These are phyloP conservation scores for Pseudomyrmex flavicornis DNA, from an alignment of 1,140 invertebrate species.

Conservation along the genomic window DNA sequence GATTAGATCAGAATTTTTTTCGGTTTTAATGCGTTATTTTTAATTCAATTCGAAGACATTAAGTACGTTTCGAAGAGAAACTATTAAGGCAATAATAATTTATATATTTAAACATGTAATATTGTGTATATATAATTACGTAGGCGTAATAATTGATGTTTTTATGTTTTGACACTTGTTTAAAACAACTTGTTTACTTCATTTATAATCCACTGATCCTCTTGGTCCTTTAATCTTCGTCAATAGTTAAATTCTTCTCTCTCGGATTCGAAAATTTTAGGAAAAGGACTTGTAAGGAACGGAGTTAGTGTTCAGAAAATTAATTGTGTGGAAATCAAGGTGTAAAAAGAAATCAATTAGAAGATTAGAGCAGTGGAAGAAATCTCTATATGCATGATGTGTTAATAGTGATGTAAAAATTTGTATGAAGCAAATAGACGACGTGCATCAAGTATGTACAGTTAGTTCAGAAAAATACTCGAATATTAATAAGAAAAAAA, in stretches of 20 bases:
- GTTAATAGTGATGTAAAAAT: not conserved
- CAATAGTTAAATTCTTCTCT: slow-evolving; percentile 48
- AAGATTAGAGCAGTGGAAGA: not conserved
- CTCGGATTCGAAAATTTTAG: slow-evolving; percentile 34
- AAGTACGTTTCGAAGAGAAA: slow-evolving; percentile 23
- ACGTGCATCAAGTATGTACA: too few species aligned
- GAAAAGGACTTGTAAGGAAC: slow-evolving; percentile 36
- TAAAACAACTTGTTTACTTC: slow-evolving; percentile 41
- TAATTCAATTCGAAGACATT: slow-evolving; percentile 21
- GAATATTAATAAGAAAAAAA: too few species aligned
- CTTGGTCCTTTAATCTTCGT: slow-evolving; percentile 66
- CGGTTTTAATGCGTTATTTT: slow-evolving; percentile 20
- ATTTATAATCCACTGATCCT: slow-evolving; percentile 60
- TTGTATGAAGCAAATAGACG: too few species aligned
- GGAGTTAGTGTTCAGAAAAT: slow-evolving; percentile 60
- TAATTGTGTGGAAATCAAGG: slow-evolving; percentile 57
- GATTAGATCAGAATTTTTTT: slow-evolving; percentile 21
- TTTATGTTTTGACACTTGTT: not conserved
- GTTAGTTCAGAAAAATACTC: too few species aligned
- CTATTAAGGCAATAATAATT: not conserved
- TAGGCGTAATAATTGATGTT: not conserved
- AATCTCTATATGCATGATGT: not conserved
- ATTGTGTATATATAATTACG: not conserved
- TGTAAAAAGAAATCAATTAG: slow-evolving; percentile 14
- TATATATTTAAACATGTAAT: slow-evolving; percentile 4